These are phyloP conservation scores for Dromaius novaehollandiae DNA, from an alignment of 2,113 vertebrate genomes.

Conservation along the genomic window DNA sequence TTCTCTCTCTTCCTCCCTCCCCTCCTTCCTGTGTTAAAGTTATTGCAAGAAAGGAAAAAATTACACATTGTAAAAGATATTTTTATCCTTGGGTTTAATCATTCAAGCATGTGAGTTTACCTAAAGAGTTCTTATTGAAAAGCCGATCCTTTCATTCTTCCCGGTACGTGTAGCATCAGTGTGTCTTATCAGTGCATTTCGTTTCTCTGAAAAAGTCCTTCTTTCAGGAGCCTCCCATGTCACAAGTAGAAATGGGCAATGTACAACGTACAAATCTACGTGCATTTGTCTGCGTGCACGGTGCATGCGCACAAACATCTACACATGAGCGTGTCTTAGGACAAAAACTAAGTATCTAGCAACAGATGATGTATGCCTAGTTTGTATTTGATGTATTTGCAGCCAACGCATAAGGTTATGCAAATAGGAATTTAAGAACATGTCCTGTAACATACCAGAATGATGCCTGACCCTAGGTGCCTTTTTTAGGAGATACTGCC, in stretches of 20 bases:
- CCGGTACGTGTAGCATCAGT: background rate
- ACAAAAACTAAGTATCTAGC: background rate
- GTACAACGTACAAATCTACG: background rate
- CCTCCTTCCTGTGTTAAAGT: background rate
- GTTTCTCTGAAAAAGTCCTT: background rate
- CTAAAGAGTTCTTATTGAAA: background rate
- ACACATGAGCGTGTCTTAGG: background rate
- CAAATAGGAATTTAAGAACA: background rate
- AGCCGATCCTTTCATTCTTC: background rate
- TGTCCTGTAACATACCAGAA: background rate
- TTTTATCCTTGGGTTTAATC: conserved; percentile 41
- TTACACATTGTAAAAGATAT: conserved; percentile 22
- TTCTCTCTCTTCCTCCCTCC: conserved; percentile 10
- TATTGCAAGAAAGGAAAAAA: conserved; percentile 14
- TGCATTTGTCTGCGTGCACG: background rate
- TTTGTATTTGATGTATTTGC: background rate
- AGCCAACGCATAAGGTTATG: background rate
- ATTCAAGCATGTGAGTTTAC: background rate
- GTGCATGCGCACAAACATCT: background rate
- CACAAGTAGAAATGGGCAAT: background rate
- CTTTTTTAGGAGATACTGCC: background rate
- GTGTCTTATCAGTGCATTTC: background rate
- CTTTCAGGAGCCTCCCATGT: background rate
- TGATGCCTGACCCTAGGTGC: background rate
- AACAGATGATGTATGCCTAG: rapidly evolving